Evolutionary conservation across 2,113 vertebrate genomes (phyloP).

Genomic region (Odontesthes bonariensis): DNA sequence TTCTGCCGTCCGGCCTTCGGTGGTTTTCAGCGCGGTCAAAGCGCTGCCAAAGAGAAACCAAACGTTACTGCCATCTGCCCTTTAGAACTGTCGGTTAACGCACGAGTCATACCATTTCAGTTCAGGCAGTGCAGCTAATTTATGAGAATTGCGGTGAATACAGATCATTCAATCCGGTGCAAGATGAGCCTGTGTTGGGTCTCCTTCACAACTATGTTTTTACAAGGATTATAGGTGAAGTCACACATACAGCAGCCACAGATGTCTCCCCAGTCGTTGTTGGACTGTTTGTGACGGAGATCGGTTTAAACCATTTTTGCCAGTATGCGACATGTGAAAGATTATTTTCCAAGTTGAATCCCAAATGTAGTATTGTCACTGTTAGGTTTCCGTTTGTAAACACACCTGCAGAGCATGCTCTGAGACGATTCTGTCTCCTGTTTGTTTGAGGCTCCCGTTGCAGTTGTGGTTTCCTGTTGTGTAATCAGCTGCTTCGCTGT

Average conservation of each 20-base stretch:
- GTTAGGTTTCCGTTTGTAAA: neutral
- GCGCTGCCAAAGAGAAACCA: neutral
- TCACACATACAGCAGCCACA: too few species aligned
- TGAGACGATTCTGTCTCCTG: slow-evolving; percentile 13
- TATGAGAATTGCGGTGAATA: neutral
- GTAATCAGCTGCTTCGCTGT: slow-evolving; percentile 35
- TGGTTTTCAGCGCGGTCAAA: neutral
- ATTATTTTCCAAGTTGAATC: neutral
- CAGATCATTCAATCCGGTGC: neutral
- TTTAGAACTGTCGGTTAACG: neutral
- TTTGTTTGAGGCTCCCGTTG: neutral
- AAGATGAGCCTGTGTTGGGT: too few species aligned
- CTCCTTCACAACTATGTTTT: too few species aligned
- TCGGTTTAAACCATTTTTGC: neutral
- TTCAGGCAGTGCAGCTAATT: neutral
- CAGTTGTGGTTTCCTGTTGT: slow-evolving; percentile 49
- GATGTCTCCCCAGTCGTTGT: neutral
- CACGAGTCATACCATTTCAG: neutral
- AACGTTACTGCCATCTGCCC: neutral
- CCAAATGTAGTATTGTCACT: neutral
- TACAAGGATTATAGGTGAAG: too few species aligned
- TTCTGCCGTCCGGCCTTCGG: slow-evolving; percentile 10
- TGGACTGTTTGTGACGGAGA: neutral
- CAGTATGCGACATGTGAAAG: neutral
- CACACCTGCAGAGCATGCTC: neutral